Percentiles rank a stretch among this genome's conserved stretches.
phyloP scores from a whole-genome alignment of 2,888 invertebrate genomes.

The Epinotia nisella region DNA sequence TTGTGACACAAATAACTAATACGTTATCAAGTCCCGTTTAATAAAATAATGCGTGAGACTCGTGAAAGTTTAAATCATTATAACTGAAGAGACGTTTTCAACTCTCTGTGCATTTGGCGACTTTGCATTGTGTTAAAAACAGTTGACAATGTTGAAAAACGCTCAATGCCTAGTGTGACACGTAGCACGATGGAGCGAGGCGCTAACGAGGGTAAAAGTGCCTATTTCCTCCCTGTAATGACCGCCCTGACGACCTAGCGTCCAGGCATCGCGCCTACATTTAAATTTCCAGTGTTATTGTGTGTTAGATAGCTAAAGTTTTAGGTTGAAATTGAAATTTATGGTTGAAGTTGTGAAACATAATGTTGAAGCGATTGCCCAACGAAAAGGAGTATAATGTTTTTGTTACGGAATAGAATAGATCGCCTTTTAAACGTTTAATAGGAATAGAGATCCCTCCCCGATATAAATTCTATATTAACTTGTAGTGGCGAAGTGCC shows the following conservation, averaged over 20 bases:
- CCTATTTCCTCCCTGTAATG: constrained; percentile 83
- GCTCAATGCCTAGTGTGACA: constrained; percentile 13
- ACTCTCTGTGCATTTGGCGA: not conserved
- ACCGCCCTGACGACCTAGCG: constrained; percentile 72
- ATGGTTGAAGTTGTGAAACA: not conserved
- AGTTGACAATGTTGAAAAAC: not conserved
- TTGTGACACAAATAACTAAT: no score
- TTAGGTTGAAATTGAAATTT: constrained; percentile 15
- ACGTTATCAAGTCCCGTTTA: no score
- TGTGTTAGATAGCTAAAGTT: constrained; percentile 28
- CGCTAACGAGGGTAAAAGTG: constrained; percentile 84
- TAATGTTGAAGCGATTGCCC: not conserved
- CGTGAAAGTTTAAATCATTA: no score
- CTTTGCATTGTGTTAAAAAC: constrained; percentile 5
- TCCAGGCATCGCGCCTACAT: constrained; percentile 43
- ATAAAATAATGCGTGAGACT: no score
- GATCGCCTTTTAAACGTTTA: constrained; percentile 3
- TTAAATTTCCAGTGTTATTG: constrained; percentile 42
- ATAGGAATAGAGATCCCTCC: no score
- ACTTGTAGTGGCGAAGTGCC: no score
- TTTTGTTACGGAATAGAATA: not conserved
- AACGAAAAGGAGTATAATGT: no score
- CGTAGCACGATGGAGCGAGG: constrained; percentile 59
- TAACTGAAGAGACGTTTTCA: no score
- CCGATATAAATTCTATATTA: no score